Evolutionary conservation across 1,140 invertebrate species (phyloP), one percentile per base, ranked within the genome.

Genomic region (Yoshiicerus persimilis): DNA sequence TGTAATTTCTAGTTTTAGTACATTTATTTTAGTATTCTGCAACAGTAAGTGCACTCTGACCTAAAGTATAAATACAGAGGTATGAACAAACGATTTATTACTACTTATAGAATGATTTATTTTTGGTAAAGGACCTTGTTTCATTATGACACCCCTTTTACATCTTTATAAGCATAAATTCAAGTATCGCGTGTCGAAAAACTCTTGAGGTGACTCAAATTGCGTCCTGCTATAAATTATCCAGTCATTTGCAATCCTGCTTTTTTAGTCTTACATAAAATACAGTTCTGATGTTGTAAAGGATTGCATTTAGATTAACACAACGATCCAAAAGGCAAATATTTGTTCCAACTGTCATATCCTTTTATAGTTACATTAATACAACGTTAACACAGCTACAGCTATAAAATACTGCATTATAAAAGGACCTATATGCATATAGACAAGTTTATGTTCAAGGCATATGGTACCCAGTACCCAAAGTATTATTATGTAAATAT

Each of bases 91-190:
- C 13, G 75, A 80, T 80, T 80, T 80, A 80, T 80, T 32, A 11
- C 27, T 70, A 30, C 66, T 30, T 70, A 20, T 36, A 34, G 20
- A 34, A 80, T 80, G 75, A 80, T 80, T 80, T 80, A 80, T 80
- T 38, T 36, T 36, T 13, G 34, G 34, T 23, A 80, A 30, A 70
- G 64, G 27, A 27, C 23, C 32, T 80, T 36, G 75, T 32, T 32
- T 80, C 75, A 80, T 80, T 80, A 80, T 80, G 75, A 80, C 75
- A 80, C 75, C 30, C 75, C n/a, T 38, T 80, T 80, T 80, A 80
- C 34, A 34, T 80, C 75, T 80, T 80, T 80, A 80, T 80, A 80
- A 80, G 13, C 75, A 80, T 80, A 80, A 80, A 80, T 80, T 80
- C 75, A 80, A 80, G 75, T 80, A 36, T 80, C 23, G 75, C 75